These are phyloP conservation scores for Upupa epops DNA, from an alignment of 2,113 vertebrate genomes.

Conservation along the genomic window DNA sequence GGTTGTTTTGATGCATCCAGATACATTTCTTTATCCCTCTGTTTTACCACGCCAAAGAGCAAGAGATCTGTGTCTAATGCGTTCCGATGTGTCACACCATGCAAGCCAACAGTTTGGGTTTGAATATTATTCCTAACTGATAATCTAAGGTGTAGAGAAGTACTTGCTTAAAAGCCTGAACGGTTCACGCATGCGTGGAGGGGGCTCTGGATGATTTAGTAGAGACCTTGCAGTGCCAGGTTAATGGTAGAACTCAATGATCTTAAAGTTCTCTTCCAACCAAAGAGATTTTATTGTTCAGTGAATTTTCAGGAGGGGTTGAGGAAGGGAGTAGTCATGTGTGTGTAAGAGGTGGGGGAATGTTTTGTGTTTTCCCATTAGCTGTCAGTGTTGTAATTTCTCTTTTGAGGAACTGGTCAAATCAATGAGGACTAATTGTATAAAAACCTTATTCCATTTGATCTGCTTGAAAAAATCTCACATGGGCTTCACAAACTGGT, in stretches of 20 bases:
- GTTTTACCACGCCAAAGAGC: not conserved
- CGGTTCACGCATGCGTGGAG: not conserved
- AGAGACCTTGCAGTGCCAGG: too few relatives aligned
- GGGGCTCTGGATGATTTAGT: not conserved
- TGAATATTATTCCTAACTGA: not conserved
- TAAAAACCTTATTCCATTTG: not conserved
- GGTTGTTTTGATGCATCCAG: not conserved
- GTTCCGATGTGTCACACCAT: not conserved
- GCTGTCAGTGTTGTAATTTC: not conserved
- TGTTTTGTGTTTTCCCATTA: not conserved
- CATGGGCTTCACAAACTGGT: not conserved
- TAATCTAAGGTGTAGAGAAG: not conserved
- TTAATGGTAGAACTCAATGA: too few relatives aligned
- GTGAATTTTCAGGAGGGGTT: not conserved
- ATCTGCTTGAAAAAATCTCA: not conserved
- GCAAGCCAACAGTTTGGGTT: not conserved
- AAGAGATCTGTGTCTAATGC: not conserved
- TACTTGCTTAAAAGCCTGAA: not conserved
- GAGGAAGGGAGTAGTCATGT: not conserved
- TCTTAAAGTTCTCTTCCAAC: too few relatives aligned
- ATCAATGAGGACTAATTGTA: not conserved
- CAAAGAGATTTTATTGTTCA: too few relatives aligned
- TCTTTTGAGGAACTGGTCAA: not conserved
- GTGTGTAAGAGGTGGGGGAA: not conserved
- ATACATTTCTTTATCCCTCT: not conserved